phyloP scores from a whole-genome alignment of 2,888 invertebrate genomes.

The Lymantria monacha region DNA sequence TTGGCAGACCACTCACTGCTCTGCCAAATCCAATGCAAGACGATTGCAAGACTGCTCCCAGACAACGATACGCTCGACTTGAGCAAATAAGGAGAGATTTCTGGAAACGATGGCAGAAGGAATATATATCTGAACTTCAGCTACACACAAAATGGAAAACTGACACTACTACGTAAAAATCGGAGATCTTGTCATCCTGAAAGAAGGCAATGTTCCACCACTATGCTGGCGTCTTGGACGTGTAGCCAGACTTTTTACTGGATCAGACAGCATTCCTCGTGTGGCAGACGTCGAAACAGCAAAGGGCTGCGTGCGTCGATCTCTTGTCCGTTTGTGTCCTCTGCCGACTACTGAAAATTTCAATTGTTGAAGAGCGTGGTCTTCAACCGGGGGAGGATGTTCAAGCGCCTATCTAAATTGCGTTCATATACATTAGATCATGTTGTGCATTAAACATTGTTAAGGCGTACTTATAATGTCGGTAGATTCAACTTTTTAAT shows the following conservation, averaged over 20 bases:
- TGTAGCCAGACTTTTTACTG: background rate
- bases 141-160: background rate
- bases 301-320: background rate
- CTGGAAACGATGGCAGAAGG: too few species aligned
- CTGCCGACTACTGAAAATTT: background rate
- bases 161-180: background rate
- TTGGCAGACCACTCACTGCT: background rate
- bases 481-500: too few species aligned
- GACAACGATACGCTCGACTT: background rate
- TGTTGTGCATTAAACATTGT: too few species aligned
- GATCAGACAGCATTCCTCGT: too few species aligned
- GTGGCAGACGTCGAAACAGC: too few species aligned
- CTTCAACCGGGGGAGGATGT: too few species aligned
- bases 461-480: too few species aligned
- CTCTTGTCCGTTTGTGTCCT: background rate
- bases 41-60: background rate
- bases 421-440: too few species aligned
- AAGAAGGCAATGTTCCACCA: background rate
- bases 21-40: background rate
- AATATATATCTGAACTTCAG: background rate
- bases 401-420: too few species aligned
- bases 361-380: too few species aligned
- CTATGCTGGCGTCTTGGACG: background rate
- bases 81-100: too few species aligned
- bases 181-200: background rate